Evolutionary conservation across 2,888 invertebrate species (phyloP), one percentile per base, ranked within the genome.

Genomic region (Imbricaverruca yamaguchii): DNA sequence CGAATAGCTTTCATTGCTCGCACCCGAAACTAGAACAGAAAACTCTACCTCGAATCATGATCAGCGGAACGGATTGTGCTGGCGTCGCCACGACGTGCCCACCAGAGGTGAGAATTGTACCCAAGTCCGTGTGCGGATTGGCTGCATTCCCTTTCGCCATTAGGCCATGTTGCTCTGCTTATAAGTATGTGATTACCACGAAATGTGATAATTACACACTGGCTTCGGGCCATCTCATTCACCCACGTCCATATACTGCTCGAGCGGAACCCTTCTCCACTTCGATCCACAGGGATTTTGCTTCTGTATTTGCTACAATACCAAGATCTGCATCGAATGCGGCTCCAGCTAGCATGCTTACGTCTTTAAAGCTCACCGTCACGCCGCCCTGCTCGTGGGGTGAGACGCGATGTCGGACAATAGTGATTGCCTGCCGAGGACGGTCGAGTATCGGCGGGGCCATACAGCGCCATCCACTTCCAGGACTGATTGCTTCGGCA

Each of bases 291-390:
- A 87, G 87, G 86, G 87, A 85, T 90, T 89, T 90, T 90, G 88
- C 89, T 90, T 88, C 90, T 90, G 90, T 91, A 90, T 91, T 91
- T 91, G 91, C 91, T 91, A 91, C 91, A 91, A 90, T 90, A 91
- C 90, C 91, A 91, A 91, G 90, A 91, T 91, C 88, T 88, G 88
- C 87, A 87, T 88, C 86, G 84, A 84, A 83, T 87, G 87, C 86
- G 85, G 88, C 87, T 88, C 87, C 87, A 89, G 39, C 88, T 87
- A 87, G 87, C 87, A 88, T 88, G 89, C 89, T 89, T 89, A 88
- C 89, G 88, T 89, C 90, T 91, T 91, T 90, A 87, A 89, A 89
- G 91, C 91, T 86, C 89, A 89, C 87, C 87, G 84, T 86, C 82
- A 86, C 86, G 86, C 87, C 88, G 90, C 91, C 91, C 91, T 91